These are phyloP conservation scores for Stratiomys singularior DNA, from an alignment of 2,888 invertebrate genomes.

Conservation along the genomic window DNA sequence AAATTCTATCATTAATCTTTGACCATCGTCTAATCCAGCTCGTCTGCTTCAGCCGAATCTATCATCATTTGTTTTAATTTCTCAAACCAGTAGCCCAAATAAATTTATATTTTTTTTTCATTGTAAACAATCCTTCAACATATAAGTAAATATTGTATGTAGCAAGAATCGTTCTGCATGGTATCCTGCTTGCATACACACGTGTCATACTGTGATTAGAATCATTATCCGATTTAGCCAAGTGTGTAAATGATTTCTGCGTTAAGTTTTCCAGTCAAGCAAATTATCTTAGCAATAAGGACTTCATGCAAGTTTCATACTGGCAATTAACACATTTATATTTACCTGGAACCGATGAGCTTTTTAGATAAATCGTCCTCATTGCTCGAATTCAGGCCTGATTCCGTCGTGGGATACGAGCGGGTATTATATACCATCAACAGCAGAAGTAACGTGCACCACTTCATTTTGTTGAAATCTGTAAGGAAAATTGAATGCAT, in stretches of 20 bases:
- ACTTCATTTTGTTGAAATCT: conserved; percentile 48
- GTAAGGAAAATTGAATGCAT: conserved; percentile 43
- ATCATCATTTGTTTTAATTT: no score
- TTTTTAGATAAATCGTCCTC: conserved; percentile 69
- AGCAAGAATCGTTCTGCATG: neutral
- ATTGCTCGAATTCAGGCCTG: conserved; percentile 53
- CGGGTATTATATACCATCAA: conserved; percentile 48
- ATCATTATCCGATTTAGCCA: conserved; percentile 12
- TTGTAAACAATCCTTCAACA: neutral
- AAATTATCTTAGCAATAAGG: no score
- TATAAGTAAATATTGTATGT: neutral
- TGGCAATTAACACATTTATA: neutral
- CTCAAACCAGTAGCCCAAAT: no score
- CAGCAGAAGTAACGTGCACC: conserved; percentile 46
- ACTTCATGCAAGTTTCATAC: no score
- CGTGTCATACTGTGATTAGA: neutral
- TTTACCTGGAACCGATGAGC: conserved; percentile 72
- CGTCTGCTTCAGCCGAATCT: no score
- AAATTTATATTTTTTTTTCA: no score
- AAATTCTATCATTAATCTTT: no score
- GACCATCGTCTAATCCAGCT: no score
- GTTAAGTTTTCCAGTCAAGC: no score
- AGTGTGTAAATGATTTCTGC: neutral
- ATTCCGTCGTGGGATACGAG: conserved; percentile 47
- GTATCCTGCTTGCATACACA: neutral